Evolutionary conservation across 2,888 invertebrate species (phyloP).

Genomic region (Oscheius sp.): DNA sequence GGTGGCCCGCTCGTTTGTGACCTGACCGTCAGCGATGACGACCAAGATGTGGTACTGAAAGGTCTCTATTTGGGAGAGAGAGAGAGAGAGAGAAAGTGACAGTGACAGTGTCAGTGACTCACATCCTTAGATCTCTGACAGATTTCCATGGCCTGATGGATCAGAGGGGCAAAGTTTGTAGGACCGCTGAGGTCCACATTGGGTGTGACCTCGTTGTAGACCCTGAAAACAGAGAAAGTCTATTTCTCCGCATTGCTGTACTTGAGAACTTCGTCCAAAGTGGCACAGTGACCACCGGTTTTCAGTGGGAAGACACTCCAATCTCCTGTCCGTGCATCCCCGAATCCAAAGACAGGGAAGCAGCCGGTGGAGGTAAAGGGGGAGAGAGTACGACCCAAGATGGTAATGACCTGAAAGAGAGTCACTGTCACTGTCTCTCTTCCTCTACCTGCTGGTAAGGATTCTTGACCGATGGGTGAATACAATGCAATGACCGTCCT

Average conservation of each 20-base stretch:
- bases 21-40: constrained; percentile 77
- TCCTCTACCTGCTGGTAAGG: constrained; percentile 76
- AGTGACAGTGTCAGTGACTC: constrained; percentile 4
- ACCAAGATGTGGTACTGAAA: constrained; percentile 77
- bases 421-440: too few relatives aligned
- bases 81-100: too few relatives aligned
- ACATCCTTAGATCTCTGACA: constrained; percentile 74
- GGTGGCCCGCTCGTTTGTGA: constrained; percentile 76
- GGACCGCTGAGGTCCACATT: constrained; percentile 76
- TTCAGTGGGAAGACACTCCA: constrained; percentile 75
- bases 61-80: background rate
- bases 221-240: constrained; percentile 48
- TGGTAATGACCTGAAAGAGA: constrained; percentile 73
- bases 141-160: constrained; percentile 76
- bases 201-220: constrained; percentile 75
- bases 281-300: constrained; percentile 72
- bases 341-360: constrained; percentile 77
- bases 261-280: constrained; percentile 75
- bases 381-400: constrained; percentile 76
- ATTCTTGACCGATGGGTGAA: constrained; percentile 67
- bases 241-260: constrained; percentile 21
- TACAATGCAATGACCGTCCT: constrained; percentile 74
- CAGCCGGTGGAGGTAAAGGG: constrained; percentile 75
- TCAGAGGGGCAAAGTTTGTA: constrained; percentile 77
- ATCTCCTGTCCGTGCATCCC: constrained; percentile 76